Evolutionary conservation across 2,888 invertebrate species (phyloP).

Genomic region (Drosophila hawaiiensis): DNA sequence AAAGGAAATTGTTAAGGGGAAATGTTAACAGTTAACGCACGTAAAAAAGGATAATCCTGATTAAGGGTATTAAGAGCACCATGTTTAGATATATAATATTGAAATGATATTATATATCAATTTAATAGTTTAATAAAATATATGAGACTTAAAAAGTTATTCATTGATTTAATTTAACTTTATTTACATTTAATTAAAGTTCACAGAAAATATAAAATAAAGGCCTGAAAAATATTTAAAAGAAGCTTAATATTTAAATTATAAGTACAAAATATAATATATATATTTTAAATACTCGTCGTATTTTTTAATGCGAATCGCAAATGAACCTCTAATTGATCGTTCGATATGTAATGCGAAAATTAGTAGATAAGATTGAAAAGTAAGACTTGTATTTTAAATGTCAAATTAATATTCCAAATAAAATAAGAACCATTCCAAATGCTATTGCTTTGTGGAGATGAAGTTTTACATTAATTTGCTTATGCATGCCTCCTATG

Average conservation of each 20-base stretch:
- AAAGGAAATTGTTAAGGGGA: slow-evolving; percentile 9
- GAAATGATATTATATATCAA: neutral
- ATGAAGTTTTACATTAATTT: neutral
- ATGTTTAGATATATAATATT: neutral
- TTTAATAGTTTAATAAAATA: neutral
- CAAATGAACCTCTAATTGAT: neutral
- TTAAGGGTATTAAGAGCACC: neutral
- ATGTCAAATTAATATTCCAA: neutral
- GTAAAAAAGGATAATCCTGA: neutral
- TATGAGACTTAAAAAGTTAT: neutral
- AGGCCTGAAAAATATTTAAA: neutral
- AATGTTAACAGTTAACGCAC: slow-evolving; percentile 33
- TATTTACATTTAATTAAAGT: neutral
- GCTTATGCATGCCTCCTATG: neutral
- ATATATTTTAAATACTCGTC: neutral
- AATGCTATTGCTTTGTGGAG: neutral
- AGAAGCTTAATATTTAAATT: neutral
- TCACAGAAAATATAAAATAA: neutral
- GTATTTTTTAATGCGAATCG: neutral
- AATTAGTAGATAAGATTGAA: neutral
- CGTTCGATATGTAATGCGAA: neutral
- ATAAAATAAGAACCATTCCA: neutral
- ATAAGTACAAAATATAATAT: neutral
- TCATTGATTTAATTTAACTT: neutral
- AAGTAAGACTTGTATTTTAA: neutral